These are phyloP conservation scores for Pandemis cinnamomeana DNA, from an alignment of 2,888 invertebrate genomes.

Conservation along the genomic window DNA sequence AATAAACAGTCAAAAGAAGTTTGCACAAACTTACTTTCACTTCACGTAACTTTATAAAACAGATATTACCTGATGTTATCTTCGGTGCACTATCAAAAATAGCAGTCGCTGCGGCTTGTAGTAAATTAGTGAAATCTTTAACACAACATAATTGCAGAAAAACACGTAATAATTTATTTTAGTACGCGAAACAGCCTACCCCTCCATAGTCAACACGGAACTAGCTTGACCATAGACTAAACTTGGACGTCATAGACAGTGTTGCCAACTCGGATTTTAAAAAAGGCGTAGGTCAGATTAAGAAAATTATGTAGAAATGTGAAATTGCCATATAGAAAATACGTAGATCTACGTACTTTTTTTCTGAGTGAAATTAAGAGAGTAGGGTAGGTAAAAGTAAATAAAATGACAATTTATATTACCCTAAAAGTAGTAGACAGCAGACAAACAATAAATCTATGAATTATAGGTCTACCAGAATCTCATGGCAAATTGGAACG, in stretches of 20 bases:
- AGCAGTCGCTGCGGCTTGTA: conserved; percentile 60
- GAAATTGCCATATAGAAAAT: no score
- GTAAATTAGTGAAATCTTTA: conserved; percentile 52
- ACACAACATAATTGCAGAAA: conserved; percentile 61
- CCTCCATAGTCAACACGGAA: conserved; percentile 62
- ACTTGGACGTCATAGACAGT: not conserved
- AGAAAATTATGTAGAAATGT: no score
- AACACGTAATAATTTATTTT: conserved; percentile 54
- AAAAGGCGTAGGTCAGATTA: no score
- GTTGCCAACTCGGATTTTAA: no score
- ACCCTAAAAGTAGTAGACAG: no score
- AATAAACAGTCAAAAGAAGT: conserved; percentile 22
- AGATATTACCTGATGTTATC: conserved; percentile 63
- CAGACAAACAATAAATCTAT: no score
- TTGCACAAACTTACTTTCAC: conserved; percentile 74
- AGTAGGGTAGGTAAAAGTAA: no score
- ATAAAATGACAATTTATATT: no score
- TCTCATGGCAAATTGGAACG: no score
- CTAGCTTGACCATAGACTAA: conserved; percentile 52
- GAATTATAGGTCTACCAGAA: no score
- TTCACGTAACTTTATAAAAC: conserved; percentile 47
- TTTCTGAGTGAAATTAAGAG: no score
- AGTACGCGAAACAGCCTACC: conserved; percentile 58
- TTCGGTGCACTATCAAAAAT: conserved; percentile 52
- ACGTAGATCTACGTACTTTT: no score